Base-by-base conservation (phyloP, 2,113 vertebrate genomes). In the Tachysurus fulvidraco region DNA sequence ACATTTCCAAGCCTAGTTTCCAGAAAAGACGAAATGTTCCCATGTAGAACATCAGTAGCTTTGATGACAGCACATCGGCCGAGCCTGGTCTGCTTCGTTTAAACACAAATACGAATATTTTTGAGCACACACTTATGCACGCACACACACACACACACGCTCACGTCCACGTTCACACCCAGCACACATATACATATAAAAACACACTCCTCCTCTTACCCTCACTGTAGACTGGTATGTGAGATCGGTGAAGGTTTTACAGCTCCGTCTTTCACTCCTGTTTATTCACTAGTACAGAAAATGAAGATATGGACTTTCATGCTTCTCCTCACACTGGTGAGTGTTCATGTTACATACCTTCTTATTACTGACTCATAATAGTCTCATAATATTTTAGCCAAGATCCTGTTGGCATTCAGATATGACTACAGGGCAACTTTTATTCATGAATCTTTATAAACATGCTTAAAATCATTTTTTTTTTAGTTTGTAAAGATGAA, bases 261-360 rank as follows among this genome's bases (percentile, higher is more conserved):
- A 54, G 14, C 9, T 54, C n/a, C 5, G n/a, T 83, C 14, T 4
- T 54, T 36, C 46, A 60, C 5, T 41, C 0, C 21, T 60, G 30
- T 41, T 79, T 36, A 36, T 81, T 36, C 55, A 57, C n/a, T 57
- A 19, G 36, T 60, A n/a, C 78, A 25, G 44, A 36, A 30, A n/a
- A 69, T 83, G 81, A 83, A 69, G 64, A 28, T 36, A 5, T 69
- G 64, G 81, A 69, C 46, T 5, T 21, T 69, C n/a, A 36, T 0
- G 1, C 46, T 67, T 65, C 2, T 83, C 60, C 46, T 83, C 17
- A 83, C 50, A 30, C 62, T 83, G 81, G 81, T 83, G n/a, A 83
- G 81, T 69, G 8, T 19, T 67, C 3, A 30, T 19, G 14, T 4
- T 50, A 14, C 46, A 17, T 65, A 7, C 23, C 10, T 57, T 60